Evolutionary conservation across 1,140 invertebrate species (phyloP).

Genomic region (Colletes latitarsis): DNA sequence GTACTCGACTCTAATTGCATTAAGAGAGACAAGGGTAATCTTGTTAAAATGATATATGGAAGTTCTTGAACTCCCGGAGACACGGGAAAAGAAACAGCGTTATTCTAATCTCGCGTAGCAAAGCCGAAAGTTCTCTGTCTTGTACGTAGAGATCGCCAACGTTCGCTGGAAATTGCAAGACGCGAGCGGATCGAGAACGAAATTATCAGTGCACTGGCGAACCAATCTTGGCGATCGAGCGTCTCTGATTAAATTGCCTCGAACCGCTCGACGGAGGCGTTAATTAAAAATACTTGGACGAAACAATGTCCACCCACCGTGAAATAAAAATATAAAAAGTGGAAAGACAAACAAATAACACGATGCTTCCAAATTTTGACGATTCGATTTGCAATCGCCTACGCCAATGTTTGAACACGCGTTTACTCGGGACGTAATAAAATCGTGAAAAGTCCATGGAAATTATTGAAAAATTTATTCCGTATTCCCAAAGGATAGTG

Average conservation of each 20-base stretch:
- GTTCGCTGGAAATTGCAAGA: neutral
- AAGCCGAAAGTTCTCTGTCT: slow-evolving; percentile 6
- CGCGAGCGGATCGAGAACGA: neutral
- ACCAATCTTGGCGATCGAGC: neutral
- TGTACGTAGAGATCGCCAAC: neutral
- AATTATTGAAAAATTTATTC: no score
- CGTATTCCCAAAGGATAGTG: no score
- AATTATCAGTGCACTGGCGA: neutral
- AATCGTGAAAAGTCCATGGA: no score
- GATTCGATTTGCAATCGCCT: no score
- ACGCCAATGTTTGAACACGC: no score
- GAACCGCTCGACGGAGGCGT: no score
- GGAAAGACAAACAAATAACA: neutral
- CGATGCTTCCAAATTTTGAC: neutral
- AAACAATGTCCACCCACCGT: no score
- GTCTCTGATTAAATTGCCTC: neutral
- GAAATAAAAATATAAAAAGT: no score
- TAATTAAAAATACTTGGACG: no score
- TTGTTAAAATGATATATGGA: neutral
- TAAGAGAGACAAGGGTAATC: slow-evolving; percentile 1
- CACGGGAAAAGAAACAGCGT: neutral
- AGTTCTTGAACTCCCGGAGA: neutral
- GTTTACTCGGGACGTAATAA: no score
- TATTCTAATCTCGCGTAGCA: slow-evolving; percentile 18
- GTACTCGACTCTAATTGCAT: neutral